Percentiles rank a stretch among this genome's conserved stretches.
These are phyloP conservation scores for Malacoctenus gilli DNA, from an alignment of 2,797 vertebrate species.

Conservation along the genomic window DNA sequence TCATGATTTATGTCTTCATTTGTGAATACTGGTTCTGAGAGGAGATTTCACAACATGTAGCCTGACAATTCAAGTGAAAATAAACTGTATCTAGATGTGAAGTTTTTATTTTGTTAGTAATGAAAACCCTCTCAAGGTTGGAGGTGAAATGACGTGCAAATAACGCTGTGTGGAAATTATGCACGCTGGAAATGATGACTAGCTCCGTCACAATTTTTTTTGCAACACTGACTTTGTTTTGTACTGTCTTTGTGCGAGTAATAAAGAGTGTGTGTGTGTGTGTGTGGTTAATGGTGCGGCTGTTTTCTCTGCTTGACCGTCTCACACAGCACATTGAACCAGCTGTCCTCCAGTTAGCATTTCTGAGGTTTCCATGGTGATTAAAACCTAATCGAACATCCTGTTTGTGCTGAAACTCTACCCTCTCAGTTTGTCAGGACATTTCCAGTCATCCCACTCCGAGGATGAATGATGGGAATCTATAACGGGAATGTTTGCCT, in stretches of 20 bases:
- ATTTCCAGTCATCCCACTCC: constrained; percentile 70
- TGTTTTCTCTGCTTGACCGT: constrained; percentile 14
- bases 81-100: too few relatives aligned
- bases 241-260: too few relatives aligned
- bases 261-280: too few relatives aligned
- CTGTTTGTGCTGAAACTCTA: constrained; percentile 61
- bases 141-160: too few relatives aligned
- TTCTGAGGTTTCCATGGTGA: constrained; percentile 58
- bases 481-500: constrained; percentile 65
- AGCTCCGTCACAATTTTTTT: too few relatives aligned
- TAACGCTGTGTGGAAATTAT: too few relatives aligned
- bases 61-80: neutral
- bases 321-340: constrained; percentile 42
- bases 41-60: neutral
- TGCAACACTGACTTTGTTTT: too few relatives aligned
- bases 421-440: constrained; percentile 64
- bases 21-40: constrained; percentile 88
- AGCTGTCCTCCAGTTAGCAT: constrained; percentile 42
- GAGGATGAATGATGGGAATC: constrained; percentile 65
- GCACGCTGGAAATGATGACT: too few relatives aligned
- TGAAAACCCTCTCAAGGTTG: too few relatives aligned
- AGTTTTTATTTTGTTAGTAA: too few relatives aligned
- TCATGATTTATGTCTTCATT: constrained; percentile 86
- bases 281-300: constrained; percentile 36
- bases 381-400: constrained; percentile 45